Evolutionary conservation across 2,888 invertebrate species (phyloP).

Genomic region (Catonia carolina): DNA sequence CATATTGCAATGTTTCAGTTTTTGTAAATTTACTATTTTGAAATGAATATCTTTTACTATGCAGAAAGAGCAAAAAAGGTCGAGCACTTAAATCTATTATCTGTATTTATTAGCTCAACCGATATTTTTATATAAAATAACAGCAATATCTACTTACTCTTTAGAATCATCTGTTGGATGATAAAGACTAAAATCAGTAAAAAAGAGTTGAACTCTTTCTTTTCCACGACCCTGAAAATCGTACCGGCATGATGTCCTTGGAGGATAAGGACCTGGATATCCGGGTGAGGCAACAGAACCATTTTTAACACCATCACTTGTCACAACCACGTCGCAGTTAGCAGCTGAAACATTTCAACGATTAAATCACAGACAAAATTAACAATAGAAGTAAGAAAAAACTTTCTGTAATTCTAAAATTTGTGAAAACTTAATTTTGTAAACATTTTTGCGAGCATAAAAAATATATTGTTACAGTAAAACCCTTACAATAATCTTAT

Average conservation of each 20-base stretch:
- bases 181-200: conserved; percentile 76
- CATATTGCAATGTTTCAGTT: too few species aligned
- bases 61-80: too few species aligned
- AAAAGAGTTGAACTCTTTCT: conserved; percentile 77
- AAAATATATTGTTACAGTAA: too few species aligned
- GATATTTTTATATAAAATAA: too few species aligned
- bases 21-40: too few species aligned
- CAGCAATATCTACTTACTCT: conserved; percentile 56
- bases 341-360: conserved; percentile 58
- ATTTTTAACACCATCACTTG: conserved; percentile 71
- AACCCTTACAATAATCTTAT: too few species aligned
- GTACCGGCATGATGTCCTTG: conserved; percentile 76
- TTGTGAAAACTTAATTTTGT: neutral
- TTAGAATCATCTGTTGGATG: conserved; percentile 49
- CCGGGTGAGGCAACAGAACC: conserved; percentile 80
- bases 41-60: too few species aligned
- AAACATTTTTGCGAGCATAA: too few species aligned
- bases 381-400: neutral
- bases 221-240: conserved; percentile 81
- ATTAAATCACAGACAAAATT: neutral
- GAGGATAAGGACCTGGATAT: conserved; percentile 75
- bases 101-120: too few species aligned
- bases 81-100: too few species aligned
- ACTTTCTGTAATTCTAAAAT: neutral
- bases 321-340: conserved; percentile 69